Conservation (phyloP, 64 coral and sea anemone genomes). For the Acropora yongei region DNA sequence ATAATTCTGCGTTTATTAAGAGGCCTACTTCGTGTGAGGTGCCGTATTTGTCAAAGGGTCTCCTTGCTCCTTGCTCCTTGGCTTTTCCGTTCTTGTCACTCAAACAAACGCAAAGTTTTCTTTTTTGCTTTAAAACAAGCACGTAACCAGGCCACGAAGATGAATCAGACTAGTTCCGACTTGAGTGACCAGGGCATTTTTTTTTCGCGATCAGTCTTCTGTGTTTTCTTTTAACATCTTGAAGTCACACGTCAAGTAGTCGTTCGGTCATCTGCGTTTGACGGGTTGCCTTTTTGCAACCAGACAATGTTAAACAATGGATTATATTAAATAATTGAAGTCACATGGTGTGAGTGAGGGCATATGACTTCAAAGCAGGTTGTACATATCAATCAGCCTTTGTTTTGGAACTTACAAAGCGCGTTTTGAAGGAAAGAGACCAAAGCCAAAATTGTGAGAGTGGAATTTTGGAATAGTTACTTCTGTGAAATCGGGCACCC, state of each 20-base stretch:
- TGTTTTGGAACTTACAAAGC: not conserved
- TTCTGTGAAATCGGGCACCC: not conserved
- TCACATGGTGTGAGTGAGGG: constrained; percentile 22
- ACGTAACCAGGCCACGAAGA: too few relatives aligned
- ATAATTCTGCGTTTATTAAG: too few relatives aligned
- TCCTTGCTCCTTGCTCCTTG: too few relatives aligned
- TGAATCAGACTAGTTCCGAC: too few relatives aligned
- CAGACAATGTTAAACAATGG: constrained; percentile 12
- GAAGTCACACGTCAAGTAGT: not conserved
- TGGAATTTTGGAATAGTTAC: not conserved
- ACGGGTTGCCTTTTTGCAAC: constrained; percentile 10
- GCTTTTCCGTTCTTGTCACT: too few relatives aligned
- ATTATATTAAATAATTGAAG: constrained; percentile 17
- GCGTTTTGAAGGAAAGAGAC: not conserved
- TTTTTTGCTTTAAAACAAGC: too few relatives aligned
- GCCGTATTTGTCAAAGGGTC: too few relatives aligned
- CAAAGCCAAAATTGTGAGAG: not conserved
- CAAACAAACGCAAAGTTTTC: too few relatives aligned
- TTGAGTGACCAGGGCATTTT: too few relatives aligned
- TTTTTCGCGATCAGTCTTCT: constrained; percentile 4
- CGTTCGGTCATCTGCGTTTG: constrained; percentile 1
- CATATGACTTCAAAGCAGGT: constrained; percentile 56
- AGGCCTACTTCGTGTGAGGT: too few relatives aligned
- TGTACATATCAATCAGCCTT: not conserved
- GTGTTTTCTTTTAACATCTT: not conserved